Base-by-base conservation (phyloP, 2,113 vertebrate genomes). In the Sula dactylatra region DNA sequence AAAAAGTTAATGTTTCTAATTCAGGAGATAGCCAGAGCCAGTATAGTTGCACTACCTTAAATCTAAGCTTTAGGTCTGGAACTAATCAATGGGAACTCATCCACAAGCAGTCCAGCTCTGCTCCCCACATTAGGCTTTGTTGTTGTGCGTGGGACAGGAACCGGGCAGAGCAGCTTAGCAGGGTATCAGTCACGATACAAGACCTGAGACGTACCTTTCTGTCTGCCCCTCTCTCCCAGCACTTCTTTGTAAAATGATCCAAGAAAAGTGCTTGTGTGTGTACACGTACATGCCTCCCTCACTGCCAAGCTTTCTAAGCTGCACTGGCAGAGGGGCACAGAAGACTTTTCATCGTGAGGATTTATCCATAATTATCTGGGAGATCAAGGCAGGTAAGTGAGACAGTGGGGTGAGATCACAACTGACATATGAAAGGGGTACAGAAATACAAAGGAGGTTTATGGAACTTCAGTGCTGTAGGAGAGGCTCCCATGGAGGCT, bases 221-320 rank as follows among this genome's bases (percentile, higher is more conserved):
- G 4, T 13, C 36, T 77, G 69, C 45, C 78, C 70, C 45, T 38
- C 40, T 59, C 62, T 34, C 67, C 74, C 47, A 76, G n/a, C 17
- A 6, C 40, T n/a, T 18, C 45, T 27, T 64, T 32, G 7, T 17
- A 50, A 82, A 86, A 32, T 1, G 7, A 72, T 17, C 65, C 64
- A 77, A 42, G 50, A 22, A 20, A 65, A 72, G 58, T 3, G 5
- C 29, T 44, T 16, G 24, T 36, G 16, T 15, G 9, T 12, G 8
- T 6, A 10, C 4, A 14, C 1, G 1, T 3, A 11, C 6, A 2
- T 2, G 13, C 34, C 34, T 54, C 55, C 34, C 61, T 61, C 54
- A 0, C 32, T 34, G 34, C 55, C 19, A 18, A 56, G 25, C 56
- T 54, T 52, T 10, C 91, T 47, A 20, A 65, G 25, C 34, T 54